Evolutionary conservation across 2,888 invertebrate genomes (phyloP), one percentile per base, ranked within the genome.

Genomic region (Ennomos erosarius): DNA sequence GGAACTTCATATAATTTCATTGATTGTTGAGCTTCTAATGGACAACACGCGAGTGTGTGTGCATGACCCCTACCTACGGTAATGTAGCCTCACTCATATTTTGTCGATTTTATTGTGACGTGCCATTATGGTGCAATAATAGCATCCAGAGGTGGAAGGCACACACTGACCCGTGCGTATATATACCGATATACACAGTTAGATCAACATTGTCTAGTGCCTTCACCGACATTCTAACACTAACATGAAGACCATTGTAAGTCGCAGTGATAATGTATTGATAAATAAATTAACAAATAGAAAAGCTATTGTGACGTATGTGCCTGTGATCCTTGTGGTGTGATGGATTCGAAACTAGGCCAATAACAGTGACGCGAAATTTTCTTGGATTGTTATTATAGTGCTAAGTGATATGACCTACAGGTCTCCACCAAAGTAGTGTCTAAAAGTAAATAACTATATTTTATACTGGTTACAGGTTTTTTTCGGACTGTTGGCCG

Each of bases 161-260:
- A 78, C 64, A 77, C 68, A 71, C 73, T 81, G 83, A 82, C 81
- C 81, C 81, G 77, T 71, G 81, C 85, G 85, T 85, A 87, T 88
- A 90, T 86, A 91, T 84, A 90, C 90, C 84, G 88, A 88, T 86
- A 84, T 79, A 79, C 82, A 78, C 71, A 79, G 75, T 84, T 85
- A 87, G 85, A 87, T 78, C 79, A 86, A 86, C 87, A 90, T 90
- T 89, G 88, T 88, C 87, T 88, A 86, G 85, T 85, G 79, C 84
- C 80, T 84, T 81, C 85, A 79, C 79, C 86, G 79, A 82, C 82
- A 82, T 79, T 80, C 80, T 77, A 78, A 82, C 77, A 85, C 75
- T 87, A 90, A 82, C 81, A 91, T 92, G 91, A 90, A 88, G 84
- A 78, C 78, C 81, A 85, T 91, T 76, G 91, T 92, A 90, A 91